Conservation (phyloP, 2,113 vertebrate genomes). For the Heterocephalus glaber region DNA sequence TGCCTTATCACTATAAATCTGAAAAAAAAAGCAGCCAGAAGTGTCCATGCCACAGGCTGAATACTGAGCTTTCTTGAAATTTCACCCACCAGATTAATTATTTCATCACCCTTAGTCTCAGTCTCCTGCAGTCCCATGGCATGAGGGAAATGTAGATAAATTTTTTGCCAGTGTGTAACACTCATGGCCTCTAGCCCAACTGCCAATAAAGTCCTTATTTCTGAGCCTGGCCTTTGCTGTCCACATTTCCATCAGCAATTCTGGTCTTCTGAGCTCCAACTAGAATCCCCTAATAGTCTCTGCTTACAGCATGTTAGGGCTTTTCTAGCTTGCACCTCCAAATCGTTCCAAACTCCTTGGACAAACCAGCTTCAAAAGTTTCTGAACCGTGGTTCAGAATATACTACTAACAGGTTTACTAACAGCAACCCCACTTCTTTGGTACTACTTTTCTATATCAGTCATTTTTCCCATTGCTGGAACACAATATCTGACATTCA, state of each 20-base stretch:
- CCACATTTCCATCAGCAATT: background rate
- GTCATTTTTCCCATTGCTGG: background rate
- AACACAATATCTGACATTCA: background rate
- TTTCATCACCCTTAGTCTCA: background rate
- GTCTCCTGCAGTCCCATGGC: background rate
- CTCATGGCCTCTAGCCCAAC: background rate
- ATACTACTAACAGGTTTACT: background rate
- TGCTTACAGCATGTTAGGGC: background rate
- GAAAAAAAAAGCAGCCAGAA: background rate
- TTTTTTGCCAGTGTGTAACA: background rate
- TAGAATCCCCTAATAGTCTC: background rate
- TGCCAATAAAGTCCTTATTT: background rate
- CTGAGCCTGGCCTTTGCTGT: background rate
- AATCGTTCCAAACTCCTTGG: background rate
- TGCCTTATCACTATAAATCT: background rate
- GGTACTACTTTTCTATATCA: background rate
- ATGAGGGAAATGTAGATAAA: background rate
- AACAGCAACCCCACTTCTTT: background rate
- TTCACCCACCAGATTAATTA: background rate
- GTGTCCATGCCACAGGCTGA: background rate
- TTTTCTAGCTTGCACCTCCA: background rate
- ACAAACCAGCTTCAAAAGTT: background rate
- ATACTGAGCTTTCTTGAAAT: background rate
- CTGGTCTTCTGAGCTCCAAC: background rate
- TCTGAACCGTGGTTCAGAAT: background rate